A percentile compares a stretch with the other conserved stretches of the same genome.
Conservation (phyloP, 2,888 invertebrate genomes). For the Saturnia pavonia region DNA sequence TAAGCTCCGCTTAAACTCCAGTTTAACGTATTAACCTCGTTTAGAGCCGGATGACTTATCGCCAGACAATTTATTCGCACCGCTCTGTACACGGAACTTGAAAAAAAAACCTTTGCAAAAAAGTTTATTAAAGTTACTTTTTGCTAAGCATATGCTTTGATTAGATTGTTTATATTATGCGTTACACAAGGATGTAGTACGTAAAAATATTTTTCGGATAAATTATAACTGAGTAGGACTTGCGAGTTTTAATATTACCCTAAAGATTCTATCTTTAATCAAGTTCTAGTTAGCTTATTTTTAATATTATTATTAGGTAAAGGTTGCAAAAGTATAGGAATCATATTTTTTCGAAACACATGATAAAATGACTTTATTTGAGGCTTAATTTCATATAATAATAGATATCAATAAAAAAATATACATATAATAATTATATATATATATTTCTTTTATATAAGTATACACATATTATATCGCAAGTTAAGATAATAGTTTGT, state of each 20-base stretch:
- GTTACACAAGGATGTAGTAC: not conserved
- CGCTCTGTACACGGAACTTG: constrained; percentile 43
- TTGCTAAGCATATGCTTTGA: constrained; percentile 33
- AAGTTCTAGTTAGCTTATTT: not conserved
- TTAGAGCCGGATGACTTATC: constrained; percentile 66
- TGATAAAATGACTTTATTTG: not conserved
- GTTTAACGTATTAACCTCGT: constrained; percentile 76
- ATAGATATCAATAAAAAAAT: not conserved
- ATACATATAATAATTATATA: no score
- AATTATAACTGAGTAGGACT: not conserved
- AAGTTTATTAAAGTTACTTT: constrained; percentile 68
- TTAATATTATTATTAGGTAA: not conserved
- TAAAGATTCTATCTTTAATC: not conserved
- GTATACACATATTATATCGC: no score
- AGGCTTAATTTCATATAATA: not conserved
- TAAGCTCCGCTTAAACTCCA: constrained; percentile 62
- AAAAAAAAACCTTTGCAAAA: constrained; percentile 59
- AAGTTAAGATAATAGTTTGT: no score
- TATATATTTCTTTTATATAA: no score
- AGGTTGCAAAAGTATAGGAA: no score
- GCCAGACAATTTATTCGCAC: constrained; percentile 67
- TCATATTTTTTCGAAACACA: no score
- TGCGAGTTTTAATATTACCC: not conserved
- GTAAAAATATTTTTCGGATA: not conserved
- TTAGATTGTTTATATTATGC: constrained; percentile 14